Percentiles rank a stretch among this genome's conserved stretches.
These are phyloP conservation scores for Hyles euphorbiae DNA, from an alignment of 1,140 invertebrate genomes.

Conservation along the genomic window DNA sequence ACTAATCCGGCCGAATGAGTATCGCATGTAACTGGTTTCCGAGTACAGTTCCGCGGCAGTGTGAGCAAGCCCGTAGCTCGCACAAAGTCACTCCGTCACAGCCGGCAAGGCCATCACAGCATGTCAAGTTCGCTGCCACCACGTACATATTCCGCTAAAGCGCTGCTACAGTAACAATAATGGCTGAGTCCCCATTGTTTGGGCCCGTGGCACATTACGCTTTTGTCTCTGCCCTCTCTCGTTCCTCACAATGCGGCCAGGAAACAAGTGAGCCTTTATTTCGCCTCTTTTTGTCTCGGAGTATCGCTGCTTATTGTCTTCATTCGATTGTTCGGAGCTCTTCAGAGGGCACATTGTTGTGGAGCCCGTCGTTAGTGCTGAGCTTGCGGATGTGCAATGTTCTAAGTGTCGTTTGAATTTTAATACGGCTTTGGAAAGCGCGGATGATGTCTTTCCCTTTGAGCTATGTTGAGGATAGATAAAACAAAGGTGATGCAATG, in stretches of 20 bases:
- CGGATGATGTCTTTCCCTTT: slow-evolving; percentile 5
- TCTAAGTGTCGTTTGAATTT: slow-evolving; percentile 71
- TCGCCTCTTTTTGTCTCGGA: slow-evolving; percentile 75
- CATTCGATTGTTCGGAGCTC: slow-evolving; percentile 74
- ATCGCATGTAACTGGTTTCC: no score
- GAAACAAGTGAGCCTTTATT: slow-evolving; percentile 75
- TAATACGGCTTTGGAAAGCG: slow-evolving; percentile 33
- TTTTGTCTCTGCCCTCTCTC: slow-evolving; percentile 73
- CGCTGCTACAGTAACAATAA: slow-evolving; percentile 73
- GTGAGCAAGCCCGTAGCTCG: not conserved
- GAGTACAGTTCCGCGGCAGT: no score
- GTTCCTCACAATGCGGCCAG: slow-evolving; percentile 74
- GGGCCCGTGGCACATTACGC: slow-evolving; percentile 74
- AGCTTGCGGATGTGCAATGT: slow-evolving; percentile 71
- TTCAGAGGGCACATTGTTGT: slow-evolving; percentile 74
- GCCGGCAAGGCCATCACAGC: slow-evolving; percentile 57
- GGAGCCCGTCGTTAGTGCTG: slow-evolving; percentile 70
- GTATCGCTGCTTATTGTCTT: slow-evolving; percentile 75
- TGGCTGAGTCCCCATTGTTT: slow-evolving; percentile 70
- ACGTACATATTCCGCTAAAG: slow-evolving; percentile 67
- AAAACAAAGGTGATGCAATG: not conserved
- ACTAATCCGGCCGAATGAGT: no score
- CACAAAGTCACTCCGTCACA: slow-evolving; percentile 3
- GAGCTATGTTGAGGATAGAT: not conserved
- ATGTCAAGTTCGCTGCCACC: slow-evolving; percentile 70